Base-by-base conservation (phyloP, 2,797 vertebrate species). In the Silurus aristotelis region DNA sequence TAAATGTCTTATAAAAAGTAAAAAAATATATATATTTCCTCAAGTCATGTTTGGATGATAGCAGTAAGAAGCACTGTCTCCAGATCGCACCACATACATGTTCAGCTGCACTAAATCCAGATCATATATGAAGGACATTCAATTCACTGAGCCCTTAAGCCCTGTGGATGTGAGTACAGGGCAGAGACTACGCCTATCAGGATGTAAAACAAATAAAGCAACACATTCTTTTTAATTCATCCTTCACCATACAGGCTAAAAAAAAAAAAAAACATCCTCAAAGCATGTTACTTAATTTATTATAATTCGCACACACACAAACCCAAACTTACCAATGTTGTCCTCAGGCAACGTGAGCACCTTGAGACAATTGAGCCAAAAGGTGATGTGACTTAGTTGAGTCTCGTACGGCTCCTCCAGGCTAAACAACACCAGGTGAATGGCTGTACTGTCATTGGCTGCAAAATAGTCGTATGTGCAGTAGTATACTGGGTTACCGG, bases 391-490 rank as follows among this genome's bases (percentile, higher is more conserved):
- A 81, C 97, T 95, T 91, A 99, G 93, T 89, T 99, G 98, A 78
- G 96, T 97, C 92, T 99, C 98, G 2, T 98, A 99, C 48, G 97
- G 96, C 88, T 99, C 97, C 93, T 99, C 98, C 1, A 99, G 95
- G 90, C 96, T 99, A 92, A 99, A 99, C 78, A 97, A 93, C 0
- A 99, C 95, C 92, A 97, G 43, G 83, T 99, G 98, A 92, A 99
- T 92, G 2, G 98, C 95, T 0, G 96, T 97, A 88, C 93, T 89
- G 80, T 99, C 98, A 48, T 99, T 98, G 67, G 96, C 96, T 68
- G 97, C 97, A 87, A 99, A 99, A 93, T 98, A 98, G 90, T 99
- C 98, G 0, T 99, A 99, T 90, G 96, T 96, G 93, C 98, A 99
- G 93, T 97, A 97, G 90, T 98, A 99, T 3, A 98, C 97, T 0